phyloP scores from a whole-genome alignment of 2,888 invertebrate species.

The Eubasilissa splendida region DNA sequence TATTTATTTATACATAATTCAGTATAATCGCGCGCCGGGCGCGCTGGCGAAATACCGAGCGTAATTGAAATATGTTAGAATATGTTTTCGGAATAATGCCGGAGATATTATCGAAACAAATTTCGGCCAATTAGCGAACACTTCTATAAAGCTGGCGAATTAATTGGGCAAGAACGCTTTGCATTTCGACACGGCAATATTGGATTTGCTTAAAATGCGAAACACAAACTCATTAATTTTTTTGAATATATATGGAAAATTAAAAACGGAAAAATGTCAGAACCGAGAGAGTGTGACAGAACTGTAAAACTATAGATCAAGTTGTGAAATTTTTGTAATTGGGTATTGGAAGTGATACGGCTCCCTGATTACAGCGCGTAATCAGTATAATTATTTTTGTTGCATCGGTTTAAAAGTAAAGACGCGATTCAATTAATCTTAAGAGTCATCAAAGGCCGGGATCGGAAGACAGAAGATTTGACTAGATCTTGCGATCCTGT shows the following conservation, averaged over 20 bases:
- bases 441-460: no score
- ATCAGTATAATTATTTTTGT: neutral
- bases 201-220: constrained; percentile 42
- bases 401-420: neutral
- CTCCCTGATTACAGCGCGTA: constrained; percentile 1
- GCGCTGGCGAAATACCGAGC: constrained; percentile 20
- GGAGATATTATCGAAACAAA: constrained; percentile 33
- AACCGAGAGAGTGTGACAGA: constrained; percentile 35
- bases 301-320: constrained; percentile 35
- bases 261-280: constrained; percentile 35
- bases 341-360: constrained; percentile 19
- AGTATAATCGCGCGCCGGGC: constrained; percentile 10
- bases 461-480: no score
- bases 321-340: constrained; percentile 19
- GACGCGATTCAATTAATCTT: neutral
- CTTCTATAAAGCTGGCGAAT: constrained; percentile 11
- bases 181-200: constrained; percentile 31
- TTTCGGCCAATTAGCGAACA: constrained; percentile 43
- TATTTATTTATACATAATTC: constrained; percentile 3
- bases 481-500: no score
- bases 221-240: constrained; percentile 37
- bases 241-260: constrained; percentile 40
- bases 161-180: constrained; percentile 36
- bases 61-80: constrained; percentile 32
- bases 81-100: constrained; percentile 25